Evolutionary conservation across 2,113 vertebrate genomes (phyloP), one percentile per base, ranked within the genome.

Genomic region (Cyprinodon brontotheroides): DNA sequence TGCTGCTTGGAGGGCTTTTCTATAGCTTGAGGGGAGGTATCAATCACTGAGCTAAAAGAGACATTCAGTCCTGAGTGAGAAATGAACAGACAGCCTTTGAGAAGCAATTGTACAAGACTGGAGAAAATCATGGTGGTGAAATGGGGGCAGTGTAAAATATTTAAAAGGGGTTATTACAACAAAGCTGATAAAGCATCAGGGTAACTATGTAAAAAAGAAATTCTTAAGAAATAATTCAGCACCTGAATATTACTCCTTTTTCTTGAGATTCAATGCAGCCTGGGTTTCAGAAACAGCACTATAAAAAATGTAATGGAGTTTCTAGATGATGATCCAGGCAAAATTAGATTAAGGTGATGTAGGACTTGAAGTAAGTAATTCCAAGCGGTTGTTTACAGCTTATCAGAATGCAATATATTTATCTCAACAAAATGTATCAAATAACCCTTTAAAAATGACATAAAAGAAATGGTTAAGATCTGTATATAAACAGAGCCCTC

Each of bases 1-100:
- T 13, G 15, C 72, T 65, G 80, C 79, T 61, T 20, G 60, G 57
- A 41, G 72, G 76, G 10, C 65, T 75, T 86, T 85, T 86, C 77
- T 78, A 38, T 13, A 61, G 78, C 77, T 82, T 65, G 84, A 81
- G 77, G 82, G 80, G 80, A 72, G 76, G 77, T 79, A 91, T 91
- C 85, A 82, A 81, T 92, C 91, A 86, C 60, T 0, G 14, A n/a
- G 45, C 80, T 74, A 81, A 89, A 82, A 63, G 80, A 88, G 86
- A 75, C 59, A 22, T 75, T 86, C 79, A 45, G 5, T 69, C 72
- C 73, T 48, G 37, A 37, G 65, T 38, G n/a, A 60, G 69, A 14
- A 4, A 81, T 71, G 85, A 65, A 75, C 72, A 63, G 76, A 69
- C 68, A 39, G 62, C 36, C 70, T 78, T 72, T 38, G 39, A 71